Conservation (phyloP, 2,797 vertebrate genomes). For the Phoxinus dragarum region DNA sequence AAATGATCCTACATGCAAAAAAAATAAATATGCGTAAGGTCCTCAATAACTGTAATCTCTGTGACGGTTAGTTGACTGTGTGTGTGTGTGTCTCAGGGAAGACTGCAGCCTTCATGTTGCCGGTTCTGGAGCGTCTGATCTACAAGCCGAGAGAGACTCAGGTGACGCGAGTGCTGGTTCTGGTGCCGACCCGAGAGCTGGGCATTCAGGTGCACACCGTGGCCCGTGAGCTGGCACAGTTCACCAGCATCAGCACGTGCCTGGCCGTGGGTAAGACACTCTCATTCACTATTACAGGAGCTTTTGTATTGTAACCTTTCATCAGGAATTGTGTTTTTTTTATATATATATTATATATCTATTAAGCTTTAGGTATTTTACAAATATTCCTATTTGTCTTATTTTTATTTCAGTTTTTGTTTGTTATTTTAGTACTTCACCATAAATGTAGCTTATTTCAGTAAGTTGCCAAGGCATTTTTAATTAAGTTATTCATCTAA, state of each 20-base stretch:
- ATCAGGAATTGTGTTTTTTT: background rate
- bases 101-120: slow-evolving; percentile 94
- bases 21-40: too few species aligned
- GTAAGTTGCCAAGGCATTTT: background rate
- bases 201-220: slow-evolving; percentile 98
- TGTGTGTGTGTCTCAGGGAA: slow-evolving; percentile 81
- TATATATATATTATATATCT: background rate
- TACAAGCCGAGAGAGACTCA: slow-evolving; percentile 92
- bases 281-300: background rate
- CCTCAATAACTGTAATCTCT: too few species aligned
- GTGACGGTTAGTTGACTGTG: background rate
- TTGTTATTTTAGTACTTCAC: background rate
- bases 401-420: background rate
- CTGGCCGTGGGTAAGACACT: slow-evolving; percentile 88
- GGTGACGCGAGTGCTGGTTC: slow-evolving; percentile 88
- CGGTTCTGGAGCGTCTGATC: slow-evolving; percentile 91
- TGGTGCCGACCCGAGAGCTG: slow-evolving; percentile 95
- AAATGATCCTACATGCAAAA: too few species aligned
- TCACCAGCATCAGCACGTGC: slow-evolving; percentile 88
- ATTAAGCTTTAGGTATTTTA: too few species aligned
- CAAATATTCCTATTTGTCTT: background rate
- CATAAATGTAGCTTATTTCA: background rate
- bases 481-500: background rate
- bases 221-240: slow-evolving; percentile 91
- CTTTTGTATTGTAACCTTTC: background rate